phyloP scores from a whole-genome alignment of 2,113 vertebrate species.

The Gopherus flavomarginatus region DNA sequence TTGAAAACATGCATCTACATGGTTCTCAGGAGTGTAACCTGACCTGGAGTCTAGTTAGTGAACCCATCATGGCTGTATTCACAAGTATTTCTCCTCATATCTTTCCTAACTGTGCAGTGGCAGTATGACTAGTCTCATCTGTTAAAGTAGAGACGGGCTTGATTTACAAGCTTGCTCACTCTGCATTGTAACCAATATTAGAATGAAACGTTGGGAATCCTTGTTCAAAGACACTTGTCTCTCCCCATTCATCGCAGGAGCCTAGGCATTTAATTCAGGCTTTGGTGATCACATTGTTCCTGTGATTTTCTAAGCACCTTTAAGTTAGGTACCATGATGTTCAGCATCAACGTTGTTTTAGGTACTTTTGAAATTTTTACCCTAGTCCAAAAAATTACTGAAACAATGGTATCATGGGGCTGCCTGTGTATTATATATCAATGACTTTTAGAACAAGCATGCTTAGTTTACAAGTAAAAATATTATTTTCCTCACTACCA shows the following conservation, averaged over 20 bases:
- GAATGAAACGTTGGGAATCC: background rate
- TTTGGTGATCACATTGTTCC: no score
- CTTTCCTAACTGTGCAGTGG: background rate
- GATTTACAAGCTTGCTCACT: conserved; percentile 43
- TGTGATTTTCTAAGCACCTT: no score
- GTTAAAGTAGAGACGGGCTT: background rate
- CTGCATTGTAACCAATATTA: conserved; percentile 22
- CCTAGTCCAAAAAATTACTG: background rate
- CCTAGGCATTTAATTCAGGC: no score
- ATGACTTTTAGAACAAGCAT: background rate
- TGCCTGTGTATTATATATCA: background rate
- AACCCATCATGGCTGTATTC: background rate
- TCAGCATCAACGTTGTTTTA: background rate
- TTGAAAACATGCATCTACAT: fast-evolving
- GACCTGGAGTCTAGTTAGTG: fast-evolving
- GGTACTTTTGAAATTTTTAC: background rate
- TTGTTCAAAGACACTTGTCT: no score
- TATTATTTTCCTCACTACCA: no score
- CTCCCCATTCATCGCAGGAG: no score
- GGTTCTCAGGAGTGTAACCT: background rate
- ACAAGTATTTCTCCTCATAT: background rate
- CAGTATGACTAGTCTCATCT: background rate
- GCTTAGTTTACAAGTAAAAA: no score
- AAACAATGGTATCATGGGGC: background rate
- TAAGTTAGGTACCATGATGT: no score